phyloP scores from a whole-genome alignment of 2,888 invertebrate genomes.

The Drosophila histrio region DNA sequence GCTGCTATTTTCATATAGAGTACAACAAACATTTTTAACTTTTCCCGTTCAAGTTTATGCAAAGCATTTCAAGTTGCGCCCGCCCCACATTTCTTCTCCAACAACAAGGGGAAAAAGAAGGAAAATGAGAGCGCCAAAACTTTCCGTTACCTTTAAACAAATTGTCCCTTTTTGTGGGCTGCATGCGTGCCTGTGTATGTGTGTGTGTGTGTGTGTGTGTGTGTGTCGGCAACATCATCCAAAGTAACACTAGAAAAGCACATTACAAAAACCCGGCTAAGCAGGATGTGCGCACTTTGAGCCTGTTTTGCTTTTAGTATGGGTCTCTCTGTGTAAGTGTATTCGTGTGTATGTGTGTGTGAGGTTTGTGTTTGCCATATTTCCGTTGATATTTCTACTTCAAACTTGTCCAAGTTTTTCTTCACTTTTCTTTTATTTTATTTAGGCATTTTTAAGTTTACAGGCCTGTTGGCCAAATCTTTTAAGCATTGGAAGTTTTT shows the following conservation, averaged over 20 bases:
- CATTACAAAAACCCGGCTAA: constrained; percentile 68
- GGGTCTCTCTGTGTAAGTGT: background rate
- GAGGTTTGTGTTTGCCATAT: constrained; percentile 61
- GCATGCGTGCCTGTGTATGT: constrained; percentile 8
- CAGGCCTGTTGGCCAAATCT: constrained; percentile 36
- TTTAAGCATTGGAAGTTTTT: constrained; percentile 34
- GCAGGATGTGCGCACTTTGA: constrained; percentile 70
- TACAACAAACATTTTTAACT: constrained; percentile 67
- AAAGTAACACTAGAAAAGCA: constrained; percentile 49
- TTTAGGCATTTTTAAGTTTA: constrained; percentile 44
- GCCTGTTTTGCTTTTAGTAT: constrained; percentile 43
- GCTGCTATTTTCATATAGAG: constrained; percentile 55
- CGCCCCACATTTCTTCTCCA: background rate
- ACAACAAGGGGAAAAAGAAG: constrained; percentile 15
- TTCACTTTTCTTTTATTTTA: constrained; percentile 31
- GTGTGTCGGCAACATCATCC: constrained; percentile 44
- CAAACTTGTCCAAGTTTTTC: constrained; percentile 56
- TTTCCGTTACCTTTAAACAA: constrained; percentile 73
- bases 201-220: constrained; percentile 9
- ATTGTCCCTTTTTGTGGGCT: constrained; percentile 65
- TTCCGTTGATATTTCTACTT: constrained; percentile 68
- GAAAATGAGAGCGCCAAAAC: constrained; percentile 60
- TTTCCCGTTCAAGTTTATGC: constrained; percentile 67
- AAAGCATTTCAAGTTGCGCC: constrained; percentile 57
- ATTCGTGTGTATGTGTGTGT: constrained; percentile 10